Evolutionary conservation across 1,140 invertebrate genomes (phyloP).

Genomic region (Pogonus chalceus): DNA sequence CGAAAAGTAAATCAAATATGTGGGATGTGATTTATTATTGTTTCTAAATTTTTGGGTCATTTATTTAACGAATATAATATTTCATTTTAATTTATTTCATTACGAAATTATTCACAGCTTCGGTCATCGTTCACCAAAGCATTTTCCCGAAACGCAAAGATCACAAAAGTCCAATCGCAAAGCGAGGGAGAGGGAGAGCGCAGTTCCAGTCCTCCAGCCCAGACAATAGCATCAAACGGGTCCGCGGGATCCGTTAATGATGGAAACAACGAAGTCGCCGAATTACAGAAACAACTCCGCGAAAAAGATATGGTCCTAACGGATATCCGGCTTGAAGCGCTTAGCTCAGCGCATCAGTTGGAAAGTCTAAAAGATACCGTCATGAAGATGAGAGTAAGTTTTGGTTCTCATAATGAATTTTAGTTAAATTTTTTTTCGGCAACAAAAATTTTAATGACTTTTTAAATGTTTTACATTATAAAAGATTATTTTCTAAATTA

Average conservation of each 20-base stretch:
- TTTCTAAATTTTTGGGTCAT: too few relatives aligned
- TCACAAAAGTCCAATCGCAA: slow-evolving; percentile 51
- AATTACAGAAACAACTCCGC: slow-evolving; percentile 82
- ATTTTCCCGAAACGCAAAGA: slow-evolving; percentile 74
- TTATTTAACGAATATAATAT: too few relatives aligned
- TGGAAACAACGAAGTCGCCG: slow-evolving; percentile 53
- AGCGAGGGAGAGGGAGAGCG: slow-evolving; percentile 30
- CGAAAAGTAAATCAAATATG: too few relatives aligned
- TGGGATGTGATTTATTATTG: too few relatives aligned
- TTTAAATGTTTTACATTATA: too few relatives aligned
- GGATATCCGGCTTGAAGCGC: slow-evolving; percentile 88
- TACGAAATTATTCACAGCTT: too few relatives aligned
- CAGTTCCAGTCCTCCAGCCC: slow-evolving; percentile 31
- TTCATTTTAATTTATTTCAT: too few relatives aligned
- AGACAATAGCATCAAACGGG: slow-evolving; percentile 27
- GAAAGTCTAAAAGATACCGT: slow-evolving; percentile 94
- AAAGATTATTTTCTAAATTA: too few relatives aligned
- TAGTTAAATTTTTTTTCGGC: too few relatives aligned
- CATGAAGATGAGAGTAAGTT: slow-evolving; percentile 85
- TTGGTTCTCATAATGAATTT: too few relatives aligned
- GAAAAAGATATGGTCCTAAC: slow-evolving; percentile 95
- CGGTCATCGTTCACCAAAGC: slow-evolving; percentile 95
- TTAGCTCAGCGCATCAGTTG: slow-evolving; percentile 92
- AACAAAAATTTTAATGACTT: too few relatives aligned
- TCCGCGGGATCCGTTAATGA: slow-evolving; percentile 34